phyloP scores from a whole-genome alignment of 2,113 vertebrate species.

The Capricornis sumatraensis region DNA sequence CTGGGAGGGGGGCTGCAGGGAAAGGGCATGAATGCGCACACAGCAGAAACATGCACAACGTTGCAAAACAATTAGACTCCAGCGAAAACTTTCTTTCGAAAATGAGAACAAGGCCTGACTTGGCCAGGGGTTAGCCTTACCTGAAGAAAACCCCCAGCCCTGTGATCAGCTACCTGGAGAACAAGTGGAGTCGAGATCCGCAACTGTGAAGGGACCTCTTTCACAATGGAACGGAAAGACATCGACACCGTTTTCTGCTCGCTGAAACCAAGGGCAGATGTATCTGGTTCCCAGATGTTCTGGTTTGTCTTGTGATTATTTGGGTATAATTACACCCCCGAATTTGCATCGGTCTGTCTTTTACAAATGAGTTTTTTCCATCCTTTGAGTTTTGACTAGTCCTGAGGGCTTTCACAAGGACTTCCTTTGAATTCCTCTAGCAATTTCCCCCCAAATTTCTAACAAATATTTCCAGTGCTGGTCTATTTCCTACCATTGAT shows the following conservation, averaged over 20 bases:
- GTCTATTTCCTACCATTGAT: not conserved
- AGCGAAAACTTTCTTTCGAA: not conserved
- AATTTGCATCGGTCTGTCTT: not conserved
- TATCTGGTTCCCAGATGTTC: not conserved
- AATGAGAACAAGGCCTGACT: not conserved
- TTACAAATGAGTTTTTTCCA: not conserved
- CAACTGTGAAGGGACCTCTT: not conserved
- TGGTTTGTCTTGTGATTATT: not conserved
- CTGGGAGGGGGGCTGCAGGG: not conserved
- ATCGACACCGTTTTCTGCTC: not conserved
- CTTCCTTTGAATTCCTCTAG: not conserved
- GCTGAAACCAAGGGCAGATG: not conserved
- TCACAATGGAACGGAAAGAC: not conserved
- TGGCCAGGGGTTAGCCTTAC: accelerated
- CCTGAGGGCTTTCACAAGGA: too few species aligned
- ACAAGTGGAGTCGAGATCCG: accelerated
- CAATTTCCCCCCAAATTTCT: not conserved
- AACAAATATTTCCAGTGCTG: not conserved
- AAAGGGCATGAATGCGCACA: accelerated
- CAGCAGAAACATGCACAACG: not conserved
- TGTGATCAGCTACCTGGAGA: not conserved
- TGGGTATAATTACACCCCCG: not conserved
- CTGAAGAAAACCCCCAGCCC: not conserved
- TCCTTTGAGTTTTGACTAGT: not conserved
- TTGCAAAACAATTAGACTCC: not conserved